Evolutionary conservation across 2,797 vertebrate genomes (phyloP).

Genomic region (Aldrovandia affinis): DNA sequence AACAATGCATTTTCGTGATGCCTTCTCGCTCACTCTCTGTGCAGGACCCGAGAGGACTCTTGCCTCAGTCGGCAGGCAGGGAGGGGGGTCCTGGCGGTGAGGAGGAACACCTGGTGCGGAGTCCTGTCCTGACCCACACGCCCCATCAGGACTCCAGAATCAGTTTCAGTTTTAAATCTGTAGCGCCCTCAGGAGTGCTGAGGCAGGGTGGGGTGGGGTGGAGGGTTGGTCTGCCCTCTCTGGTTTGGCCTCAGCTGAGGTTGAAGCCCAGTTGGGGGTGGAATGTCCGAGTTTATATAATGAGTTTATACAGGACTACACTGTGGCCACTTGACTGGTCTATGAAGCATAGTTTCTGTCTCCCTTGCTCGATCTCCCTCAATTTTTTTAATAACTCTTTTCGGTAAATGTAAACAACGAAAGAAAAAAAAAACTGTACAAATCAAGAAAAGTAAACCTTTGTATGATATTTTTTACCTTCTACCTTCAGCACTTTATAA

Average conservation of each 20-base stretch:
- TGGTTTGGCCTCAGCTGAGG: neutral
- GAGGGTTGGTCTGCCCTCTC: neutral
- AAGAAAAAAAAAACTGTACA: slow-evolving; percentile 43
- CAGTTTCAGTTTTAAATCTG: too few species aligned
- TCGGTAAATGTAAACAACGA: too few species aligned
- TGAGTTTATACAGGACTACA: slow-evolving; percentile 44
- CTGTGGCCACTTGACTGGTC: slow-evolving; percentile 48
- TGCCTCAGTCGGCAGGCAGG: neutral
- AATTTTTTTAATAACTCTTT: slow-evolving; percentile 48
- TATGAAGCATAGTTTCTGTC: slow-evolving; percentile 45
- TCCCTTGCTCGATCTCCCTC: too few species aligned
- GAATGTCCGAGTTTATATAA: slow-evolving; percentile 39
- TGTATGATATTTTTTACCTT: slow-evolving; percentile 43
- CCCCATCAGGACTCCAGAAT: neutral
- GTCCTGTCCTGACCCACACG: neutral
- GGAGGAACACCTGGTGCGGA: neutral
- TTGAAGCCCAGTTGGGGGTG: slow-evolving; percentile 7
- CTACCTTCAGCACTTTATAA: slow-evolving; percentile 80
- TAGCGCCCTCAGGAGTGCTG: neutral
- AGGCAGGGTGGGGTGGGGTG: slow-evolving; percentile 20
- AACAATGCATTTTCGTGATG: too few species aligned
- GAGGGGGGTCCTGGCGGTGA: neutral
- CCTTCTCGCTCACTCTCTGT: neutral
- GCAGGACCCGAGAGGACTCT: neutral
- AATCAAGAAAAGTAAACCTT: slow-evolving; percentile 34